Evolutionary conservation across 2,888 invertebrate species (phyloP).

Genomic region (Ophion obscuratus): DNA sequence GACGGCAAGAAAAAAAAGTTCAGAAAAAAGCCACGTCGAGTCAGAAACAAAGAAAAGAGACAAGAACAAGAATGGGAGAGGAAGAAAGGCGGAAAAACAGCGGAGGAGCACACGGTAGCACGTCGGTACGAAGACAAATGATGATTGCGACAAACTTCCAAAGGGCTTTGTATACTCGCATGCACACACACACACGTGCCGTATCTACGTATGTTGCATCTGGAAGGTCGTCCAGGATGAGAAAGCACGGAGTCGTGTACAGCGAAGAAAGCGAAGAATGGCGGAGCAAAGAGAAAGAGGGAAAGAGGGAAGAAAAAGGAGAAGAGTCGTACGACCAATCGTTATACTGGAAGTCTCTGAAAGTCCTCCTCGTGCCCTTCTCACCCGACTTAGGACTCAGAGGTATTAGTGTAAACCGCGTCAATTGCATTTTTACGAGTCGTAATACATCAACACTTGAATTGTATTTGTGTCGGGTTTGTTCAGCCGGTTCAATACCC

Average conservation of each 20-base stretch:
- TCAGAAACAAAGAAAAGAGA: not conserved
- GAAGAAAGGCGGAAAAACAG: slow-evolving; percentile 47
- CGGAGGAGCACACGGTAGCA: slow-evolving; percentile 45
- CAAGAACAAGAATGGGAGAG: slow-evolving; percentile 23
- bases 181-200: slow-evolving; percentile 1
- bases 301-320: not conserved
- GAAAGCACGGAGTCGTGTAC: slow-evolving; percentile 36
- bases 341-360: slow-evolving; percentile 18
- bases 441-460: not conserved
- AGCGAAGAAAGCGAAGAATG: slow-evolving; percentile 10
- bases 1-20: not conserved
- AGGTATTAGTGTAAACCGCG: not conserved
- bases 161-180: slow-evolving; percentile 54
- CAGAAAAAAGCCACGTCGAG: not conserved
- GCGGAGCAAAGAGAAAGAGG: slow-evolving; percentile 26
- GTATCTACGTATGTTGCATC: slow-evolving; percentile 22
- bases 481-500: too few relatives aligned
- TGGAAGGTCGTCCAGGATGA: slow-evolving; percentile 36
- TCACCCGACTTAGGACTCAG: not conserved
- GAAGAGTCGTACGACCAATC: slow-evolving; percentile 21
- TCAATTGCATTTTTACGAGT: not conserved
- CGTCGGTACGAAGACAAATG: slow-evolving; percentile 72
- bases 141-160: slow-evolving; percentile 74
- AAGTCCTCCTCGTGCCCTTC: not conserved
- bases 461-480: not conserved